A percentile compares a stretch with the other conserved stretches of the same genome.
Conservation (phyloP, 2,113 vertebrate genomes). For the Dromiciops gliroides region DNA sequence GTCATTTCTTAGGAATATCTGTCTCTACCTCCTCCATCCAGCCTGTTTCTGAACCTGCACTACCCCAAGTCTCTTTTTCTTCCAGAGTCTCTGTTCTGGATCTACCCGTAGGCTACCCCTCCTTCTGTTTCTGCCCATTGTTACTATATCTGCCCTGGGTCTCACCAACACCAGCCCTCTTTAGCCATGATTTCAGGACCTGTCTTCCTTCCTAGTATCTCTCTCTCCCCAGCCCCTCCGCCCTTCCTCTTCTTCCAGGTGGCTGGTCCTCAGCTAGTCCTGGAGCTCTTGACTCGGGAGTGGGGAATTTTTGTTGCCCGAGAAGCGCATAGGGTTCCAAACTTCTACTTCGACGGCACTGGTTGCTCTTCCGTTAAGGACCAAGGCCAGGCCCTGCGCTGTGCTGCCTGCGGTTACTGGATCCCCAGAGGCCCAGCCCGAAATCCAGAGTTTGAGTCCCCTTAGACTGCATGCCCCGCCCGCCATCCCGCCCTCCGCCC, state of each 20-base stretch:
- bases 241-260: neutral
- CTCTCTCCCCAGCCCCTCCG: neutral
- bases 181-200: neutral
- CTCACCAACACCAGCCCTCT: neutral
- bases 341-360: neutral
- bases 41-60: neutral
- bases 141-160: neutral
- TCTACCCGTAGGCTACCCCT: neutral
- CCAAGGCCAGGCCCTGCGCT: too few species aligned
- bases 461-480: neutral
- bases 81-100: neutral
- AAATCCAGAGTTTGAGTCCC: too few species aligned
- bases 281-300: neutral
- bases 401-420: neutral
- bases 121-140: neutral
- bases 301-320: neutral
- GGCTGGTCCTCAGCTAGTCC: neutral
- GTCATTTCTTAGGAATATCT: neutral
- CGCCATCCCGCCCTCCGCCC: neutral
- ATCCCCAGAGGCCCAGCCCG: neutral
- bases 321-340: neutral
- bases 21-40: neutral
- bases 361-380: neutral
- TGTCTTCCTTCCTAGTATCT: neutral
- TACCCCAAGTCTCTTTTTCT: neutral